These are phyloP conservation scores for Cremastobaeus sp. DNA, from an alignment of 2,888 invertebrate species.

Conservation along the genomic window DNA sequence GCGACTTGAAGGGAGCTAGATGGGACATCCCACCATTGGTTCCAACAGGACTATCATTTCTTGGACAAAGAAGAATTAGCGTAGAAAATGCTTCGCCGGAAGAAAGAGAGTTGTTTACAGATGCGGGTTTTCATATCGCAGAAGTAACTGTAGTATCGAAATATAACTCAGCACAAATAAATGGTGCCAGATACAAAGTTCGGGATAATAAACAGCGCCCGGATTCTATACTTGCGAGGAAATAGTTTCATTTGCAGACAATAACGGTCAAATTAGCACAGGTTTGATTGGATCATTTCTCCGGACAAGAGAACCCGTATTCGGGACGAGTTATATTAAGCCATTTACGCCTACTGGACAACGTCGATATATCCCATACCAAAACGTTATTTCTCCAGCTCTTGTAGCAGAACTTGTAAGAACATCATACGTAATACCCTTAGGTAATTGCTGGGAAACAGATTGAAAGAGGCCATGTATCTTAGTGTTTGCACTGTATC, in stretches of 20 bases:
- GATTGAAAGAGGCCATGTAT: slow-evolving; percentile 7
- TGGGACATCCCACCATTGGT: slow-evolving; percentile 15
- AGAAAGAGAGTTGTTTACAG: no score
- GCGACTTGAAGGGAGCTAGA: background rate
- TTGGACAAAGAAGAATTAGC: background rate
- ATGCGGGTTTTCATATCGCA: background rate
- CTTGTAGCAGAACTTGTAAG: background rate
- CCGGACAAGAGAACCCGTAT: background rate
- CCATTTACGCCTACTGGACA: background rate
- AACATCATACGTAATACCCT: slow-evolving; percentile 2
- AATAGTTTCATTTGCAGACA: background rate
- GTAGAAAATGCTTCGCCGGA: background rate
- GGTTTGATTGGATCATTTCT: background rate
- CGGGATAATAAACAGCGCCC: background rate
- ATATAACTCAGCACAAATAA: slow-evolving; percentile 9
- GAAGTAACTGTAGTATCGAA: background rate
- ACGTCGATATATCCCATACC: background rate
- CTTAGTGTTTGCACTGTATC: no score
- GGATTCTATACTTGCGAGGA: slow-evolving; percentile 10
- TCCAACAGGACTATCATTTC: slow-evolving; percentile 9
- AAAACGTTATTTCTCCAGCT: slow-evolving; percentile 7
- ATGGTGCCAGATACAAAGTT: slow-evolving; percentile 16
- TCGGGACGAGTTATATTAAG: slow-evolving; percentile 4
- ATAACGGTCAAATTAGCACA: background rate
- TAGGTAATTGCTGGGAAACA: slow-evolving; percentile 17